Evolutionary conservation across 1,140 invertebrate species (phyloP).

Genomic region (Melipona quadrifasciata): DNA sequence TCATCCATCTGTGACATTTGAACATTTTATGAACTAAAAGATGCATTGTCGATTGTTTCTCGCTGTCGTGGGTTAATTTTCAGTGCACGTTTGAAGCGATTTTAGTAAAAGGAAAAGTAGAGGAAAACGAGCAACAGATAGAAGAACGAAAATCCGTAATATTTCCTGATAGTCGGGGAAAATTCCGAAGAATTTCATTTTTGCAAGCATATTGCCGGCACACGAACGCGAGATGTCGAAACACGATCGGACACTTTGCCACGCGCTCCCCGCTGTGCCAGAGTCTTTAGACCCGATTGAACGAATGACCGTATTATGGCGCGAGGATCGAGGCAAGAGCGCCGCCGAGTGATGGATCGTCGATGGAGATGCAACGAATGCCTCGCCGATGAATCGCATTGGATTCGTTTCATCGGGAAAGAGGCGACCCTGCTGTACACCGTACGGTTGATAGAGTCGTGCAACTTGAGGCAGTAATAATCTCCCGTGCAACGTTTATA

Average conservation of each 20-base stretch:
- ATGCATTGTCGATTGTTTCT: too few species aligned
- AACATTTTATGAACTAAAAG: too few species aligned
- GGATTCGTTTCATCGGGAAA: constrained; percentile 2
- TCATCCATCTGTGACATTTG: too few species aligned
- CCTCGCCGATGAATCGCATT: background rate
- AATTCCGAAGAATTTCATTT: too few species aligned
- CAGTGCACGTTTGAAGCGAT: too few species aligned
- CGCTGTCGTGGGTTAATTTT: too few species aligned
- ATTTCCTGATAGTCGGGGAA: too few species aligned
- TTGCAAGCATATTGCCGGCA: background rate
- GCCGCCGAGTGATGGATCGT: background rate
- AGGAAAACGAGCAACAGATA: too few species aligned
- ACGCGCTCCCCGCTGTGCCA: background rate
- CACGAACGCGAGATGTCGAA: constrained; percentile 1
- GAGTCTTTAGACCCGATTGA: constrained; percentile 7
- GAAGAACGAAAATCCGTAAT: too few species aligned
- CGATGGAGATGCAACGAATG: background rate
- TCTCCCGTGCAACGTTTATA: too few species aligned
- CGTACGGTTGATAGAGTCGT: background rate
- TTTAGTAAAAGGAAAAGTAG: too few species aligned
- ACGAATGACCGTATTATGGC: background rate
- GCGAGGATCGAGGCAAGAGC: background rate
- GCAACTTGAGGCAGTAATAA: background rate
- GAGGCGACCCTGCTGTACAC: background rate
- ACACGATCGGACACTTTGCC: constrained; percentile 13